Conservation (phyloP, 2,888 invertebrate genomes). For the Aquatica leii region DNA sequence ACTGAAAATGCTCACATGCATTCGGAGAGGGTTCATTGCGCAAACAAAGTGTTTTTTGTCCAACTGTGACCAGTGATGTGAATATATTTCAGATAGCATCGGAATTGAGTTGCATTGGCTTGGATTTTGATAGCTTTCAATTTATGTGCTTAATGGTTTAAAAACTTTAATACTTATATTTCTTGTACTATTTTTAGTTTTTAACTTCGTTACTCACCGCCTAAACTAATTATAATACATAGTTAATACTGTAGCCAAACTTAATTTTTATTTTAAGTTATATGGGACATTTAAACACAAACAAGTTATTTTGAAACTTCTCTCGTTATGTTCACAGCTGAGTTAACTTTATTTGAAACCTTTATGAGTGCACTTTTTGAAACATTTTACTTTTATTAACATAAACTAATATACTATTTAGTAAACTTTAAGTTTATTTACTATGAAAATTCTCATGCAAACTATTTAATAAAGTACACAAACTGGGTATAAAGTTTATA, state of each 20-base stretch:
- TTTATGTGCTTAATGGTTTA: slow-evolving; percentile 46
- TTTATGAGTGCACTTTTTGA: too few relatives aligned
- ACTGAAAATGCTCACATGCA: slow-evolving; percentile 23
- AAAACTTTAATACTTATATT: slow-evolving; percentile 35
- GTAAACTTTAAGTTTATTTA: too few relatives aligned
- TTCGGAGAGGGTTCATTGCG: slow-evolving; percentile 30
- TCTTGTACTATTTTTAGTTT: slow-evolving; percentile 13
- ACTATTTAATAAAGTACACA: too few relatives aligned
- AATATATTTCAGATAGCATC: slow-evolving; percentile 43
- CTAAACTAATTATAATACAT: neutral
- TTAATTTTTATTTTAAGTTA: neutral
- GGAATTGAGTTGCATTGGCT: slow-evolving; percentile 44
- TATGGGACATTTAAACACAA: neutral
- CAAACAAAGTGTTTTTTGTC: slow-evolving; percentile 39
- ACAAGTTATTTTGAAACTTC: too few relatives aligned
- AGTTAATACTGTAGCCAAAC: neutral
- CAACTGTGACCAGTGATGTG: slow-evolving; percentile 38
- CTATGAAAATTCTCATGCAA: too few relatives aligned
- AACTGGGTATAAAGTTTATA: too few relatives aligned
- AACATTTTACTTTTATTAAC: too few relatives aligned
- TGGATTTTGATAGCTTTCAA: slow-evolving; percentile 45
- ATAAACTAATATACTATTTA: too few relatives aligned
- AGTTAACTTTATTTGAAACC: too few relatives aligned
- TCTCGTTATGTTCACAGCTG: too few relatives aligned
- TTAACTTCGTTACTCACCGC: slow-evolving; percentile 3